phyloP scores from a whole-genome alignment of 2,797 vertebrate species.

The Eospalax fontanierii region DNA sequence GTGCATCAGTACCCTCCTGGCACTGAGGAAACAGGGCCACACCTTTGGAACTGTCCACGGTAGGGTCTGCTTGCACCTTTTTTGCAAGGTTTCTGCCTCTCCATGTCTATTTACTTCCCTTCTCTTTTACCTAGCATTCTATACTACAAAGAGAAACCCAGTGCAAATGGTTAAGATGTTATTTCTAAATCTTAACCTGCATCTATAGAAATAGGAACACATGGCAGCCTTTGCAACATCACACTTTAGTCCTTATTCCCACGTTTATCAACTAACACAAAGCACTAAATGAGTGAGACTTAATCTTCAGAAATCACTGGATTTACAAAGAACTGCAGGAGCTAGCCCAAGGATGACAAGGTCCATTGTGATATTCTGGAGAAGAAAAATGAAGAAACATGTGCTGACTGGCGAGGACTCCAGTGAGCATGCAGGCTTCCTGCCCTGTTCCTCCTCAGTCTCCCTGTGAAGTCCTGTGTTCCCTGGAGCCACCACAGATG shows the following conservation, averaged over 20 bases:
- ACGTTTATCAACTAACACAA: too few relatives aligned
- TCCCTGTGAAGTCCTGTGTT: not conserved
- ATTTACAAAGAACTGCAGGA: not conserved
- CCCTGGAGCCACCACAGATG: not conserved
- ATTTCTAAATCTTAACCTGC: not conserved
- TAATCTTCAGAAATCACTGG: not conserved
- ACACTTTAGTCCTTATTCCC: not conserved
- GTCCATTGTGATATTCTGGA: not conserved
- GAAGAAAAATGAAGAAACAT: not conserved
- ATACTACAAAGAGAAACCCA: too few relatives aligned
- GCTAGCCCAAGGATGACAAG: not conserved
- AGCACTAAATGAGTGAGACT: not conserved
- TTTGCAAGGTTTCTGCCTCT: not conserved
- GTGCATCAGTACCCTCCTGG: not conserved
- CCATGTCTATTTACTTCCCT: too few relatives aligned
- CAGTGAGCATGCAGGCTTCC: not conserved
- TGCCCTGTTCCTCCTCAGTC: not conserved
- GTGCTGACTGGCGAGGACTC: not conserved
- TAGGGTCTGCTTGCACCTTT: not conserved
- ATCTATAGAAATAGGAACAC: not conserved
- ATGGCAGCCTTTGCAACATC: not conserved
- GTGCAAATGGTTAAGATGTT: not conserved
- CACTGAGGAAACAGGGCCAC: not conserved
- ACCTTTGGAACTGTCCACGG: too few relatives aligned
- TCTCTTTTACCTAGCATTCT: too few relatives aligned